Percentiles rank a stretch among this genome's conserved stretches.
Evolutionary conservation across 2,113 vertebrate species (phyloP).

Genomic region (Agelaius phoeniceus): DNA sequence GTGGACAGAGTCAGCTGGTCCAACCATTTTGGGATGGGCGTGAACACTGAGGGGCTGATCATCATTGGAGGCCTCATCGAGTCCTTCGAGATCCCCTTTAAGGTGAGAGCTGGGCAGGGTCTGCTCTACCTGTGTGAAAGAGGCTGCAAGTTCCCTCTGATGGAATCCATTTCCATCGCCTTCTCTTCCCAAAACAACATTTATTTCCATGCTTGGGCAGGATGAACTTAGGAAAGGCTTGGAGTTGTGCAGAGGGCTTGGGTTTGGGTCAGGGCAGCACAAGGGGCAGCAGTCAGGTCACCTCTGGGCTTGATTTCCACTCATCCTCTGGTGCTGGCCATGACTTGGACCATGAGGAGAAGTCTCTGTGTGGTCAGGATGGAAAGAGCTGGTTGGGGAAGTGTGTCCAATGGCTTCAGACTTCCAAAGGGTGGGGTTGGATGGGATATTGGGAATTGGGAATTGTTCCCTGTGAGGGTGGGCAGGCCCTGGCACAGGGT

Average conservation of each 20-base stretch:
- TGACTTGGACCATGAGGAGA: not conserved
- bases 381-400: not conserved
- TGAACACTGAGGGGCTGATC: conserved; percentile 78
- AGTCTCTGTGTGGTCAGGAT: not conserved
- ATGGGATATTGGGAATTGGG: not conserved
- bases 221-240: not conserved
- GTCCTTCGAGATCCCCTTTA: conserved; percentile 83
- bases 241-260: not conserved
- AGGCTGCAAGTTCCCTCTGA: not conserved
- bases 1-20: conserved; percentile 84
- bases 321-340: not conserved
- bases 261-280: not conserved
- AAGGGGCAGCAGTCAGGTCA: not conserved
- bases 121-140: not conserved
- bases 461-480: not conserved
- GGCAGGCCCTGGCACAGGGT: not conserved
- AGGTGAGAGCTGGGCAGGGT: conserved; percentile 69
- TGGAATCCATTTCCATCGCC: not conserved
- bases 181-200: not conserved
- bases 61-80: conserved; percentile 82
- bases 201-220: not conserved
- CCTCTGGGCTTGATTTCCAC: not conserved
- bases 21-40: conserved; percentile 75
- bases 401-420: not conserved
- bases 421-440: fast-evolving